Base-by-base conservation (phyloP, 2,888 invertebrate species). In the Drosophila leonis region DNA sequence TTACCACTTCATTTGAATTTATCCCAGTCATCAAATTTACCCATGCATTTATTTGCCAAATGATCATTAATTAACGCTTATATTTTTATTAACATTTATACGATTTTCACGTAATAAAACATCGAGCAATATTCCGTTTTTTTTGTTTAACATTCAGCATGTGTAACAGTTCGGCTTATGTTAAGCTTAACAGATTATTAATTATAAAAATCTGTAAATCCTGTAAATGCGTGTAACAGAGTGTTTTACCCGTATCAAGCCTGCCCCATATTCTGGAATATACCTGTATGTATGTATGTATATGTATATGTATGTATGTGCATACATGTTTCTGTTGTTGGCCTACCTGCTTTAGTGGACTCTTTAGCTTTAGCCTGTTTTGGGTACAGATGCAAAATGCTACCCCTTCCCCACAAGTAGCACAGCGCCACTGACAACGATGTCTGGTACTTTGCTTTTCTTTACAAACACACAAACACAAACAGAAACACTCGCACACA, bases 331-430 rank as follows among this genome's bases (percentile, higher is more conserved):
- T 54, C 15, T 65, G 51, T 57, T 46, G 52, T 64, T 72, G 62
- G 73, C 31, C 73, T 75, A 75, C 71, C 76, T 72, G 80, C 65
- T 78, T 74, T 64, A 70, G 62, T 67, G 65, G 31, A 57, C 72
- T 67, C 60, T 61, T 77, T 72, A 64, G 74, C 60, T 61, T 77
- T 72, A 64, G 74, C 78, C 75, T 78, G 75, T 76, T 77, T 75
- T 73, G 78, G 71, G 61, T 73, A 68, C 73, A 68, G 76, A 73
- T 76, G 76, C 76, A 78, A 76, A 76, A 78, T 65, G 78, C 62
- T 72, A 13, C 42, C 55, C 59, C 39, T 35, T 49, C 20, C 20
- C 57, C 27, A 51, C 48, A 42, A 54, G 44, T 31, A 27, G 35
- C 31, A 48, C 61, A 55, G 62, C 65, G 70, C 62, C 76, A 75